phyloP scores from a whole-genome alignment of 2,113 vertebrate species.

The Colinus virginianus region DNA sequence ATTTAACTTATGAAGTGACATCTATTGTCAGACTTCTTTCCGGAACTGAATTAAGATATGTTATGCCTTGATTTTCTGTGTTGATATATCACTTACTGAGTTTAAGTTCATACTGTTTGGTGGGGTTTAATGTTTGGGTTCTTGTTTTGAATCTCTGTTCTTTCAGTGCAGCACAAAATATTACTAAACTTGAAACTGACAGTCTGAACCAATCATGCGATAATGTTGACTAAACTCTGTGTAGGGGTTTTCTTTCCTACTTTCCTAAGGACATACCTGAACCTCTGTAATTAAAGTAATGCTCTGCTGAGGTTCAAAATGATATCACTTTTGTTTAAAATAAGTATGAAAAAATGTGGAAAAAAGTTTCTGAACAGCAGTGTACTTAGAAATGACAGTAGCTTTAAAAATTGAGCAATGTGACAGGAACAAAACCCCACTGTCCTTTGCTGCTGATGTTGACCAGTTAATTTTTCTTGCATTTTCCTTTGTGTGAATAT shows the following conservation, averaged over 20 bases:
- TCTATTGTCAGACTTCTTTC: background rate
- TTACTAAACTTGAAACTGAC: background rate
- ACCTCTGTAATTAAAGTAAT: background rate
- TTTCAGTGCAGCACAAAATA: background rate
- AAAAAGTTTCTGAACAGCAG: background rate
- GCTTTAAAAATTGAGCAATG: background rate
- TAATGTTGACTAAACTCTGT: background rate
- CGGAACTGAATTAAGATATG: background rate
- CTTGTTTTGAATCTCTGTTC: background rate
- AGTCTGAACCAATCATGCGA: background rate
- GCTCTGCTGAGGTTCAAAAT: background rate
- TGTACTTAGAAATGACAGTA: background rate
- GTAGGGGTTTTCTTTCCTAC: background rate
- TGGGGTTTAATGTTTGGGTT: too few species aligned
- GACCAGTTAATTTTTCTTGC: constrained; percentile 58
- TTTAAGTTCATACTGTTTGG: background rate
- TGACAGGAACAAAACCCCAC: background rate
- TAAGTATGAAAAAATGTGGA: background rate
- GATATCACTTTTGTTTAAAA: background rate
- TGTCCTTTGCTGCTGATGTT: background rate
- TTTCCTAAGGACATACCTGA: background rate
- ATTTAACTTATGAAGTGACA: background rate
- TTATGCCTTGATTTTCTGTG: background rate
- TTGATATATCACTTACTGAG: background rate
- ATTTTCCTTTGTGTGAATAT: constrained; percentile 82